Percentiles rank a stretch among this genome's conserved stretches.
Evolutionary conservation across 2,888 invertebrate species (phyloP).

Genomic region (Drosophila aldrichi): DNA sequence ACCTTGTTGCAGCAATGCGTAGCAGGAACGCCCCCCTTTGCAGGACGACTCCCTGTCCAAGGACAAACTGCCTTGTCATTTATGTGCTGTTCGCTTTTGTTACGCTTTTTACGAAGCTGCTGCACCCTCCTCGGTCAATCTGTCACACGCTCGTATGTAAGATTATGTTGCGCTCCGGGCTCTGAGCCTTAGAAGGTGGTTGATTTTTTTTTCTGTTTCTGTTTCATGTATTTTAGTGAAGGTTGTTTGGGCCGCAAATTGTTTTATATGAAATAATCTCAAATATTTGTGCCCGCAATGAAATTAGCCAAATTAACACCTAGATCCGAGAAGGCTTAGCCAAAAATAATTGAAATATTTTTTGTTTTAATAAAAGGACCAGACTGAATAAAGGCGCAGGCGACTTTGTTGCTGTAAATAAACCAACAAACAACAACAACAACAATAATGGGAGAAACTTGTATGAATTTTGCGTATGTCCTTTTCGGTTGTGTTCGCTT

Average conservation of each 20-base stretch:
- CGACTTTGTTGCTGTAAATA: conserved; percentile 5
- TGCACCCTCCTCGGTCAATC: conserved; percentile 52
- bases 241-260: conserved; percentile 58
- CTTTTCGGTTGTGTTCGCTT: conserved; percentile 37
- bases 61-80: conserved; percentile 62
- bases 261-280: conserved; percentile 71
- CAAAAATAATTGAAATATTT: conserved; percentile 78
- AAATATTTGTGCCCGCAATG: conserved; percentile 76
- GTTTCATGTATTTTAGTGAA: conserved; percentile 18
- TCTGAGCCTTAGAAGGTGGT: conserved; percentile 10
- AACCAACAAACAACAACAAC: conserved; percentile 3
- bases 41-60: neutral
- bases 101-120: conserved; percentile 57
- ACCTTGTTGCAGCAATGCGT: conserved; percentile 46
- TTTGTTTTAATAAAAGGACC: conserved; percentile 69
- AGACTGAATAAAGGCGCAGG: conserved; percentile 10
- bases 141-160: conserved; percentile 65
- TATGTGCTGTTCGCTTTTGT: conserved; percentile 47
- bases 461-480: conserved; percentile 40
- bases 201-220: conserved; percentile 5
- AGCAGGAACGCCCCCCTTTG: conserved; percentile 23
- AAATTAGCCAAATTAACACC: conserved; percentile 81
- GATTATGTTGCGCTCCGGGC: conserved; percentile 32
- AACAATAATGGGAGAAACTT: conserved; percentile 18
- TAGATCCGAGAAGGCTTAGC: conserved; percentile 67